Evolutionary conservation across 2,113 vertebrate genomes (phyloP).

Genomic region (Charadrius vociferus): DNA sequence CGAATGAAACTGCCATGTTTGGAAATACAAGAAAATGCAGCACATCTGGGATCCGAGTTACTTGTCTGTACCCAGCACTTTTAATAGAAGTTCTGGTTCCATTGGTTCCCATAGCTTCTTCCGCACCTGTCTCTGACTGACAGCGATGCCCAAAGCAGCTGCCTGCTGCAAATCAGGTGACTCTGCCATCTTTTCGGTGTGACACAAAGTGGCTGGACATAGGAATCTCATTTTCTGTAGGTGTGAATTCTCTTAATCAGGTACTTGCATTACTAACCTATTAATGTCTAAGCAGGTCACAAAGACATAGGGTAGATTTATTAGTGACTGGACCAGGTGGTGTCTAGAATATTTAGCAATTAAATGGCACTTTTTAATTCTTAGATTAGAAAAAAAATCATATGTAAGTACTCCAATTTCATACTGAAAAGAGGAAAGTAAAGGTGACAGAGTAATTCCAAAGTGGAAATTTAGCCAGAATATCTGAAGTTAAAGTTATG

Average conservation of each 20-base stretch:
- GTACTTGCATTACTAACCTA: neutral
- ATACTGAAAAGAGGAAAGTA: neutral
- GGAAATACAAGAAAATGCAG: neutral
- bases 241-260: neutral
- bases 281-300: neutral
- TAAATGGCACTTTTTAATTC: neutral
- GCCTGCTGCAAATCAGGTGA: neutral
- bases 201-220: neutral
- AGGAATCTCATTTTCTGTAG: neutral
- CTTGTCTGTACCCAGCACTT: neutral
- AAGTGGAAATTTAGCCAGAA: neutral
- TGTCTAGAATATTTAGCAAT: neutral
- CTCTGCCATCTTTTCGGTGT: accelerated
- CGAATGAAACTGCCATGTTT: neutral
- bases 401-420: neutral
- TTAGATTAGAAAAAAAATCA: neutral
- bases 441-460: neutral
- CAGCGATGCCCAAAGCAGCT: neutral
- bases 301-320: neutral
- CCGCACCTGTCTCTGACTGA: neutral
- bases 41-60: neutral
- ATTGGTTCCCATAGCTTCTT: neutral
- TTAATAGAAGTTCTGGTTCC: neutral
- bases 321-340: neutral
- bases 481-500: neutral